Base-by-base conservation (phyloP, 1,140 invertebrate genomes). In the Hyphantria cunea region DNA sequence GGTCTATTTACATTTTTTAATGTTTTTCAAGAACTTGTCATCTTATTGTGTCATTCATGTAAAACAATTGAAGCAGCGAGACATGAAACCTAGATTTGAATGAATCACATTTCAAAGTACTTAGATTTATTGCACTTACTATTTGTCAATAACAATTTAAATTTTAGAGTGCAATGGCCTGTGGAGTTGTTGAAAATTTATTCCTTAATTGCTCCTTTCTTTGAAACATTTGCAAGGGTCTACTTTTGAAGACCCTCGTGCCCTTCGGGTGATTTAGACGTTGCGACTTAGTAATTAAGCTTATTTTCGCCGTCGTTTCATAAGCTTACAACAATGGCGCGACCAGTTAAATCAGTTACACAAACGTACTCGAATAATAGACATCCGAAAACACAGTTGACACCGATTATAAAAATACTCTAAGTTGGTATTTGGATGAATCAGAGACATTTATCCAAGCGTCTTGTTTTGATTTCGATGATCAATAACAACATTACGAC, bases 271-370 rank as follows among this genome's bases (percentile, higher is more conserved):
- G 76, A 76, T 74, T 84, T 72, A 82, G 80, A 84, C 85, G 76
- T 65, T 25, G 74, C 82, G 85, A 90, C 84, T 87, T 82, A 81
- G 80, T 90, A 90, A 90, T 87, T 88, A 90, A 87, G 87, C 87
- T 88, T 81, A 90, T 90, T 90, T 87, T 79, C 79, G 17, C 17
- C 5, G 2, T 25, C 5, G 17, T 5, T 25, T 25, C 17, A 25
- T n/a, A n/a, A n/a, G n/a, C n/a, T n/a, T 25, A 25, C 17, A 25
- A 25, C n/a, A 25, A 25, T 25, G 17, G 17, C 17, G 17, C n/a
- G n/a, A 25, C 17, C 2, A 25, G 1, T 25, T 25, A 3, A 3
- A 25, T 25, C 2, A 25, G 17, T 25, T 25, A 25, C 5, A 25
- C 49, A 42, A 60, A 60, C 9, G 37, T n/a, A 13, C 37, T 31